phyloP scores from a whole-genome alignment of 2,113 vertebrate genomes.

The Pyxicephalus adspersus region DNA sequence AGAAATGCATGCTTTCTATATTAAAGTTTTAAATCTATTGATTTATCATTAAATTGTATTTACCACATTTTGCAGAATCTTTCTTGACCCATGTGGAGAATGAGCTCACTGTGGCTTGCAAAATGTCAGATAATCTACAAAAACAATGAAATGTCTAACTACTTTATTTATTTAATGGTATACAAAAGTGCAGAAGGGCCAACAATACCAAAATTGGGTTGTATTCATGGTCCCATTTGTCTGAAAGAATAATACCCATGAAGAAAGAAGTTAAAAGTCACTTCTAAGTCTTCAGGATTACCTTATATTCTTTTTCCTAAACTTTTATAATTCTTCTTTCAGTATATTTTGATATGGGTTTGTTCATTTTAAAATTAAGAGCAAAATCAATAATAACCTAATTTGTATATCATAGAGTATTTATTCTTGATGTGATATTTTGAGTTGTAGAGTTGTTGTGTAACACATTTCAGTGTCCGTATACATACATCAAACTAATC shows the following conservation, averaged over 20 bases:
- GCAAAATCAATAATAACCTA: no score
- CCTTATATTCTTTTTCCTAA: no score
- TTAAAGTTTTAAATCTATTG: conserved; percentile 56
- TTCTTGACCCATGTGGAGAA: conserved; percentile 31
- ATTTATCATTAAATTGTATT: conserved; percentile 36
- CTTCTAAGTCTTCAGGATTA: no score
- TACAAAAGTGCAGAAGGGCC: background rate
- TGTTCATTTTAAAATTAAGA: no score
- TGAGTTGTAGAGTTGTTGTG: no score
- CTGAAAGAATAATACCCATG: background rate
- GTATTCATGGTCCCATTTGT: background rate
- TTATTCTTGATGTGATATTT: no score
- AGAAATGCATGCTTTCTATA: conserved; percentile 29
- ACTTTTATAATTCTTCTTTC: no score
- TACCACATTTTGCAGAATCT: conserved; percentile 29
- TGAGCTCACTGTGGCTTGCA: conserved; percentile 14
- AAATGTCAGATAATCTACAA: background rate
- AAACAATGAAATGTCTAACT: background rate
- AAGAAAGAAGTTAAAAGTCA: no score
- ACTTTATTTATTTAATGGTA: background rate
- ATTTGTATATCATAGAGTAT: no score
- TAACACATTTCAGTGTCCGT: no score
- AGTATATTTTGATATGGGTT: no score
- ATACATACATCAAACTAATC: no score
- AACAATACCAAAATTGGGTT: background rate